Evolutionary conservation across 2,888 invertebrate genomes (phyloP).

Genomic region (Suillia variegata): DNA sequence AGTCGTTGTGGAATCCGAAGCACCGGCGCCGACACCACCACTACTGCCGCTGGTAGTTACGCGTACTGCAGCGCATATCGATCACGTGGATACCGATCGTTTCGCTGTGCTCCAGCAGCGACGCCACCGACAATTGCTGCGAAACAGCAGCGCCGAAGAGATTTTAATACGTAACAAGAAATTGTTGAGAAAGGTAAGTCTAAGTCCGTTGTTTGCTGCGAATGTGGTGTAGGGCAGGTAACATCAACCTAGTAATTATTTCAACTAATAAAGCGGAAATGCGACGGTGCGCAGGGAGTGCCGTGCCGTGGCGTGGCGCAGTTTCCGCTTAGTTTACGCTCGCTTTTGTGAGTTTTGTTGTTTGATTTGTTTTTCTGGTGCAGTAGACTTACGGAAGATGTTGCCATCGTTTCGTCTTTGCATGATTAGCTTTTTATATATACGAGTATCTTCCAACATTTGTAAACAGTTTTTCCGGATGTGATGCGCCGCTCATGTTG

Average conservation of each 20-base stretch:
- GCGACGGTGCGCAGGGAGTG: slow-evolving; percentile 2
- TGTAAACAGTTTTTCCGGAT: too few species aligned
- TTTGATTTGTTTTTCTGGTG: slow-evolving; percentile 16
- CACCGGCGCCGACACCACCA: slow-evolving; percentile 17
- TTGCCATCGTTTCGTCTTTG: not conserved
- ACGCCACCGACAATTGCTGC: slow-evolving; percentile 19
- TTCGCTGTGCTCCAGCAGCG: slow-evolving; percentile 11
- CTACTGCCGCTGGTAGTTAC: not conserved
- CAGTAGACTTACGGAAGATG: not conserved
- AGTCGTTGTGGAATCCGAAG: slow-evolving; percentile 13
- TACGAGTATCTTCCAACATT: too few species aligned
- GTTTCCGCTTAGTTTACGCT: slow-evolving; percentile 20
- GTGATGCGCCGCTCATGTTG: too few species aligned
- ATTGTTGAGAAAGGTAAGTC: slow-evolving; percentile 47
- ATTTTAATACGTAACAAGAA: slow-evolving; percentile 41
- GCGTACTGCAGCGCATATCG: not conserved
- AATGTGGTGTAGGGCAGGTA: not conserved
- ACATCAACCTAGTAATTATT: slow-evolving; percentile 35
- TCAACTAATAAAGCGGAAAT: slow-evolving; percentile 43
- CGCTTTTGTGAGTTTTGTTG: too few species aligned
- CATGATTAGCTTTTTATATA: not conserved
- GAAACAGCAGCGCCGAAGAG: slow-evolving; percentile 32
- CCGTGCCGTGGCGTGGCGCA: slow-evolving; percentile 14
- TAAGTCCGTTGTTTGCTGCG: not conserved
- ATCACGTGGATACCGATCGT: slow-evolving; percentile 8